Percentiles rank a stretch among this genome's conserved stretches.
phyloP scores from a whole-genome alignment of 1,140 invertebrate species.

The Sinella curviseta region DNA sequence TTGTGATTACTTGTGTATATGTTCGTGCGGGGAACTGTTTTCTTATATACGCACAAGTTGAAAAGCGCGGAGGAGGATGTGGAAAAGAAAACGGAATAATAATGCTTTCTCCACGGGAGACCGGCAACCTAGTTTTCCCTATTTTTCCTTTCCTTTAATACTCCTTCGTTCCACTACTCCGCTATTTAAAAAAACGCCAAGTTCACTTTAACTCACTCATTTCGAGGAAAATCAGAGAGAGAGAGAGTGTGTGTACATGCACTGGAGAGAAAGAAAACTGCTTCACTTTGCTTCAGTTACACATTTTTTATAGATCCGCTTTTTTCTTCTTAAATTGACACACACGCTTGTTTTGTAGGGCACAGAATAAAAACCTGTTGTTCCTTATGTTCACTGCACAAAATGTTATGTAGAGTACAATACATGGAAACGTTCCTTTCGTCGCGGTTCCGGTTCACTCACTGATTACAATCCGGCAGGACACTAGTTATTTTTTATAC shows the following conservation, averaged over 20 bases:
- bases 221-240: too few relatives aligned
- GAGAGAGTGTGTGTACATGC: too few relatives aligned
- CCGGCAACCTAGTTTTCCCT: neutral
- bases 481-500: neutral
- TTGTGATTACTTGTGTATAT: too few relatives aligned
- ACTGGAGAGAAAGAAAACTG: too few relatives aligned
- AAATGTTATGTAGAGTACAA: too few relatives aligned
- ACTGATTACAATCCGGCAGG: neutral
- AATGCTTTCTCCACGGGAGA: slow-evolving; percentile 12
- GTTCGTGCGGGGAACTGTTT: too few relatives aligned
- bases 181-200: neutral
- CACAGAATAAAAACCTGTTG: neutral
- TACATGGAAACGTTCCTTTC: too few relatives aligned
- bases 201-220: neutral
- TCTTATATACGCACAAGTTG: too few relatives aligned
- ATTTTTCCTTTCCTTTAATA: neutral
- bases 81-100: neutral
- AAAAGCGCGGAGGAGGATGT: neutral
- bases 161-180: neutral
- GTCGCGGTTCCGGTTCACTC: neutral
- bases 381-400: neutral
- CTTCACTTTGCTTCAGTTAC: too few relatives aligned
- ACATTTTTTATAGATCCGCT: neutral
- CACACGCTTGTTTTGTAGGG: too few relatives aligned
- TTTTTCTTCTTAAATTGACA: neutral